phyloP scores from a whole-genome alignment of 37 sponge, comb jelly and placozoan genomes.

The Tethya wilhelma region DNA sequence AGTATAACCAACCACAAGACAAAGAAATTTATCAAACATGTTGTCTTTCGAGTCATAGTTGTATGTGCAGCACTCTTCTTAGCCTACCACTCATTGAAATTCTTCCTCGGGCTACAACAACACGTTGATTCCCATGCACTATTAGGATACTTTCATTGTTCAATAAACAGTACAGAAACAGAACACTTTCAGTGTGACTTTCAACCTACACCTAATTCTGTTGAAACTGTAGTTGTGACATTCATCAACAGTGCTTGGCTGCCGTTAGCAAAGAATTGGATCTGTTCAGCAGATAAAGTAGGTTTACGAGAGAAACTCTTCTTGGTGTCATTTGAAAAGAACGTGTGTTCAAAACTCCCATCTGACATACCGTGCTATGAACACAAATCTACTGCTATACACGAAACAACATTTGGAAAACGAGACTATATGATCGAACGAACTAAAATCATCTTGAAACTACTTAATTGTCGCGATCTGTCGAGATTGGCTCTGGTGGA shows the following conservation, averaged over 20 bases:
- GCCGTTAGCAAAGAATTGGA: slow-evolving; percentile 36
- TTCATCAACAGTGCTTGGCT: slow-evolving; percentile 52
- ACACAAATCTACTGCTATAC: background rate
- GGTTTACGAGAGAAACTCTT: slow-evolving; percentile 27
- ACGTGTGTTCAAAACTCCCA: slow-evolving; percentile 28
- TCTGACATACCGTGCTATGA: slow-evolving; percentile 34
- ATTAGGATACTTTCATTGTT: slow-evolving; percentile 23
- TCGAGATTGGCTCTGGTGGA: slow-evolving; percentile 26
- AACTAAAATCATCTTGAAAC: slow-evolving; percentile 25
- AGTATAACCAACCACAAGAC: too few species aligned
- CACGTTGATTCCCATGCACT: slow-evolving; percentile 11
- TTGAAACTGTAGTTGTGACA: slow-evolving; percentile 33
- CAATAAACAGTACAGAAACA: background rate
- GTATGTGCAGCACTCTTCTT: too few species aligned
- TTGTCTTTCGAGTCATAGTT: too few species aligned
- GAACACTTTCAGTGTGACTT: slow-evolving; percentile 23
- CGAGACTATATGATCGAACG: slow-evolving; percentile 54
- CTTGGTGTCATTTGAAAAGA: slow-evolving; percentile 24
- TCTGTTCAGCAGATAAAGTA: slow-evolving; percentile 52
- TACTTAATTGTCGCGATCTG: slow-evolving; percentile 35
- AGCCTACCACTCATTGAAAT: too few species aligned
- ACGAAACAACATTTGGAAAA: slow-evolving; percentile 34
- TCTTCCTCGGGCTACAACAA: too few species aligned
- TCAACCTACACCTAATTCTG: background rate
- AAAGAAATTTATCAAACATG: too few species aligned